phyloP scores from a whole-genome alignment of 2,888 invertebrate genomes.

The Hesperia comma region DNA sequence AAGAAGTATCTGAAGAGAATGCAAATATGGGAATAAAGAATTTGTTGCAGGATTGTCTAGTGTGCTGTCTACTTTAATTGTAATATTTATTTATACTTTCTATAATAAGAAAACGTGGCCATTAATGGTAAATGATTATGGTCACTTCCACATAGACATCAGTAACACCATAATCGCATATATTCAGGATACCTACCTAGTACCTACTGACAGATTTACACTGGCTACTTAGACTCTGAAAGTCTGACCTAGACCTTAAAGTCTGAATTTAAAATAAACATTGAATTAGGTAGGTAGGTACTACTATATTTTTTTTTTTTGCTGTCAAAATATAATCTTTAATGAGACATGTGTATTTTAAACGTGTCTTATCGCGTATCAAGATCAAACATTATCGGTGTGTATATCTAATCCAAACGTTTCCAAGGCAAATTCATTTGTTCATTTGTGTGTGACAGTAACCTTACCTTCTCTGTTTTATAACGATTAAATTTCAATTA shows the following conservation, averaged over 20 bases:
- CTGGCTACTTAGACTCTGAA: too few relatives aligned
- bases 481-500: too few relatives aligned
- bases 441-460: not conserved
- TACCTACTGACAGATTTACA: too few relatives aligned
- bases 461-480: too few relatives aligned
- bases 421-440: conserved; percentile 7
- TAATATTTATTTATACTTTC: too few relatives aligned
- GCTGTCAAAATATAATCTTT: conserved; percentile 10
- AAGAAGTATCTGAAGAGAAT: conserved; percentile 37
- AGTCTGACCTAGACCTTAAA: not conserved
- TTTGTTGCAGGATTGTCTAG: not conserved
- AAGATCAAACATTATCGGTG: conserved; percentile 24
- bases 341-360: conserved; percentile 24
- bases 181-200: too few relatives aligned
- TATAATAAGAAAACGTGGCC: too few relatives aligned
- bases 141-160: too few relatives aligned
- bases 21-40: conserved; percentile 9
- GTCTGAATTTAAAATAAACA: not conserved
- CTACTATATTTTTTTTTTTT: not conserved
- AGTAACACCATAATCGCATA: too few relatives aligned
- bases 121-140: too few relatives aligned
- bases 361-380: conserved; percentile 29
- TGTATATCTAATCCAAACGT: conserved; percentile 26
- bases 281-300: too few relatives aligned
- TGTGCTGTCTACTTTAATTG: not conserved